Base-by-base conservation (phyloP, 2,797 vertebrate genomes). In the Liasis olivaceus region DNA sequence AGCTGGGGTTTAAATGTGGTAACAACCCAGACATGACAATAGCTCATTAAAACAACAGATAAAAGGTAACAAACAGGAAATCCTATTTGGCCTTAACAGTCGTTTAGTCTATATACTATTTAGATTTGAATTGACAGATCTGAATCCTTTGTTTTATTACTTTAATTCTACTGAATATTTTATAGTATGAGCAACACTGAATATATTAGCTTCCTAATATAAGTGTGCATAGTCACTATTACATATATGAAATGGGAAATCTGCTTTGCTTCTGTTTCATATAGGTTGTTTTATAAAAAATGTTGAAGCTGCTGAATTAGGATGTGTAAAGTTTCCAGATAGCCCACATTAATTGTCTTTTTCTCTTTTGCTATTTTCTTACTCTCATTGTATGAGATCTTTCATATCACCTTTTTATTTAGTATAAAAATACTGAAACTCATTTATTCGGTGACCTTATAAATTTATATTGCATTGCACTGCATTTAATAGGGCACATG, bases 31-130 rank as follows among this genome's bases (percentile, higher is more conserved):
- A 88, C 11, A 89, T 1, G 31, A n/a, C 28, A 92, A 89, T 95
- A 20, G 66, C 94, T 96, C 93, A 93, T 96, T 94, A 95, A 94
- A 91, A 63, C 86, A 95, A 85, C 31, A 88, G 91, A 90, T 60
- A 81, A 36, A 91, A 87, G 93, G 11, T 90, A 95, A 95, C 72
- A 63, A 20, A 85, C 59, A 89, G 92, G 84, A 92, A 95, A 89
- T 89, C 28, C 1, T 92, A 64, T 85, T 85, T 85, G 5, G 6
- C 94, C 47, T 91, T 69, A 90, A 26, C 0, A 69, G 28, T 42
- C 5, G 36, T 54, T 93, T 90, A 86, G 28, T 11, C 17, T 93
- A 8, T 26, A 63, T 62, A 0, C 26, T 56, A 92, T 56, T 66
- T 63, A 47, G 58, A 91, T 92, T 2, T 92, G 47, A 6, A 47